Evolutionary conservation across 2,113 vertebrate genomes (phyloP), one percentile per base, ranked within the genome.

Genomic region (Sinocyclocheilus grahami): DNA sequence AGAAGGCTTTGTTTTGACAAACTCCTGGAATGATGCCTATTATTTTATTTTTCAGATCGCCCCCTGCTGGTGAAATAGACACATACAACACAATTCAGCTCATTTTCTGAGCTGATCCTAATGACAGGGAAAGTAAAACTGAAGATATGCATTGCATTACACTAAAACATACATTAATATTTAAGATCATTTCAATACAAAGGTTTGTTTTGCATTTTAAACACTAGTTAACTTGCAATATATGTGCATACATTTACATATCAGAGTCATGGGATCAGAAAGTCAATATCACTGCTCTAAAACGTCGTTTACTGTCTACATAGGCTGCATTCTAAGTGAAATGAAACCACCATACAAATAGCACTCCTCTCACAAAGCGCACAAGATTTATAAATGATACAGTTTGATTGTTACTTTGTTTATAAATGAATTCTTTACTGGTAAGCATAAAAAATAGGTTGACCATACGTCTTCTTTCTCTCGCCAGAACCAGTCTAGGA

Each of bases 41-140:
- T 39, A 37, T 85, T 67, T 85, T 51, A 58, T 72, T 85, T 78
- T 85, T 71, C 75, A 62, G 53, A 77, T 84, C 75, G 60, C 88
- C 86, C 83, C 88, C 86, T 89, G 88, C 86, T 89, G 88, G 83
- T 72, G 39, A 83, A 24, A 48, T 13, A 81, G 3, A 63, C 30
- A 14, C 7, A 78, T 12, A 20, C 77, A 85, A 67, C 18, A 39
- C 8, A 24, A 24, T 39, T 42, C 78, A 65, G 60, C 27, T 74
- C 22, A 24, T 7, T 67, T 82, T 81, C 60, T 82, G 46, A 82
- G 7, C 12, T 5, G 24, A 82, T 82, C 63, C 62, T 20, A 48
- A 37, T 0, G 55, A 53, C 10, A 18, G n/a, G 24, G 46, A 53
- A 77, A 30, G 46, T 9, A 46, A 46, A 75, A 53, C 14, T 27